Base-by-base conservation (phyloP, 1,140 invertebrate genomes). In the Diprion similis region DNA sequence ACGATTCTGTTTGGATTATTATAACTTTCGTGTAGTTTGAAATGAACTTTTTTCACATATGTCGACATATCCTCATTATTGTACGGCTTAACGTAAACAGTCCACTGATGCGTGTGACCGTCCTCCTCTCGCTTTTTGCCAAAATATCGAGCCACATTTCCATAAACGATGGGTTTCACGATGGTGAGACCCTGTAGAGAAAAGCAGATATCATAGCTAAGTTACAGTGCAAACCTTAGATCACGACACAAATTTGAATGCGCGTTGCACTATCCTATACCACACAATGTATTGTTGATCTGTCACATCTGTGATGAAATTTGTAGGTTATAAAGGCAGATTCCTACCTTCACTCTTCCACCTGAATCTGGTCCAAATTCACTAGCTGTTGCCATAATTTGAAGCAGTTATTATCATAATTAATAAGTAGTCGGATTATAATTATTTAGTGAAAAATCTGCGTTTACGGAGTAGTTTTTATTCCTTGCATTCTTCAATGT, bases 41-140 rank as follows among this genome's bases (percentile, higher is more conserved):
- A 99, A 82, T 98, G 96, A 6, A 99, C 94, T 89, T 99, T 98
- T 85, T 99, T 99, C 0, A 99, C 93, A 87, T 97, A 99, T 1
- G 90, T 90, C 0, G 96, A 97, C 95, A 99, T 97, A 79, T 99
- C 98, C 88, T 97, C 95, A 81, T 97, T 96, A 13, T 90, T 90
- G 83, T 96, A 99, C 0, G 98, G 96, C 85, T 98, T 98, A 0
- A 99, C 90, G 86, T 99, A 99, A 3, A 99, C 96, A 17, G 96
- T 99, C 99, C 98, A 99, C 80, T 98, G 94, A 90, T 99, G 99
- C 1, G 99, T 99, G 82, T 99, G 98, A 0, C 98, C 97, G 90
- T 99, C 98, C 87, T 98, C 96, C 83, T 99, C 97, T n/a, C 98
- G 90, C 87, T 99, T 99, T 81, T 98, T 96, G 0, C 97, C 97